Conservation (phyloP, 2,113 vertebrate species). For the Zosterops japonicus region DNA sequence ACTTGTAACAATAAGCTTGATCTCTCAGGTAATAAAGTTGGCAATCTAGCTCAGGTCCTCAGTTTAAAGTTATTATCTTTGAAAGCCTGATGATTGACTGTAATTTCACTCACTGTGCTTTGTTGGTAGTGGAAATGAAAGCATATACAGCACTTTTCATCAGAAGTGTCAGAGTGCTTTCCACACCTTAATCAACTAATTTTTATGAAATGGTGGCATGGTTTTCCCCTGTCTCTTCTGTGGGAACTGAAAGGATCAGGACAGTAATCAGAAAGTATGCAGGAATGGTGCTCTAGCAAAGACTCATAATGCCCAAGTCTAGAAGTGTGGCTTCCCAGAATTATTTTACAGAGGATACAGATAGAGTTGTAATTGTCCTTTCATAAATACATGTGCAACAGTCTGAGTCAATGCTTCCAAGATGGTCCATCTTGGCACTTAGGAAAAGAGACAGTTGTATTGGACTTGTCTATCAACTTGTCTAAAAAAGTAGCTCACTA, state of each 20-base stretch:
- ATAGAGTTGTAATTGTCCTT: neutral
- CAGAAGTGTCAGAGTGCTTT: constrained; percentile 26
- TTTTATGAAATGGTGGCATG: neutral
- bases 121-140: constrained; percentile 37
- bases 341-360: neutral
- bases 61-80: constrained; percentile 37
- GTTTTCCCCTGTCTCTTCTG: neutral
- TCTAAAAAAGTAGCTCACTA: neutral
- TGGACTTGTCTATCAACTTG: neutral
- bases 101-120: constrained; percentile 18
- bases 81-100: constrained; percentile 37
- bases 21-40: constrained; percentile 27
- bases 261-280: neutral
- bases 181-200: constrained; percentile 14
- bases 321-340: neutral
- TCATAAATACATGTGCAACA: neutral
- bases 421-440: neutral
- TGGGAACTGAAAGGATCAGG: neutral
- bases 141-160: constrained; percentile 19
- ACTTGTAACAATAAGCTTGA: constrained; percentile 17
- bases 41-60: neutral
- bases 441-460: neutral
- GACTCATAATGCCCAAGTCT: neutral
- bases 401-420: neutral
- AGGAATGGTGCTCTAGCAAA: neutral